These are phyloP conservation scores for Melanogrammus aeglefinus DNA, from an alignment of 2,797 vertebrate species.

Conservation along the genomic window DNA sequence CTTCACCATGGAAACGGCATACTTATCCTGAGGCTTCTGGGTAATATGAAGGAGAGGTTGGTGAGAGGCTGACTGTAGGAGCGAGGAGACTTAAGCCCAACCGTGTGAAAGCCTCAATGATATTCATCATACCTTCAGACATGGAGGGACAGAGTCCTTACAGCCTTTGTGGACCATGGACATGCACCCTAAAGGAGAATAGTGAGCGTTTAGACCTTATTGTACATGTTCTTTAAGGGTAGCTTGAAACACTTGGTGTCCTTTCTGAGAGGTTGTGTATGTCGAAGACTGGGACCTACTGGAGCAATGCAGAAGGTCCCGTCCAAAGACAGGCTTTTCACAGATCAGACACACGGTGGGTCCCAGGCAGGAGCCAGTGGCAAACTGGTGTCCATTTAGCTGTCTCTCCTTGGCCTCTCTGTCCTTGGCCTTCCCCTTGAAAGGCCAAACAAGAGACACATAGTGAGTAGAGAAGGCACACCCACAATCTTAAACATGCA, in stretches of 20 bases:
- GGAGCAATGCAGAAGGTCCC: conserved; percentile 87
- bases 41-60: conserved; percentile 43
- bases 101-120: not conserved
- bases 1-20: conserved; percentile 63
- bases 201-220: not conserved
- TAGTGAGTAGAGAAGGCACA: conserved; percentile 30
- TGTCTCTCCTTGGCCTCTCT: conserved; percentile 80
- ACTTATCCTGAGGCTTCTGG: conserved; percentile 88
- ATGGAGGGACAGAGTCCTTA: conserved; percentile 80
- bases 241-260: not conserved
- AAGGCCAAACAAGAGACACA: conserved; percentile 55
- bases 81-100: not conserved
- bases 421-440: conserved; percentile 86
- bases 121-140: conserved; percentile 81
- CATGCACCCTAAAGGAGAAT: conserved; percentile 80
- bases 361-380: conserved; percentile 78
- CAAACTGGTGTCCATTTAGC: conserved; percentile 82
- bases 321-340: conserved; percentile 83
- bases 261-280: not conserved
- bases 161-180: conserved; percentile 84
- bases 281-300: conserved; percentile 73
- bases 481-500: not conserved
- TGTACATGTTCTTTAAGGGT: not conserved
- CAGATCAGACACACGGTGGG: conserved; percentile 83
- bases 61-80: conserved; percentile 24